Base-by-base conservation (phyloP, 2,797 vertebrate species). In the Phalloptychus januarius region DNA sequence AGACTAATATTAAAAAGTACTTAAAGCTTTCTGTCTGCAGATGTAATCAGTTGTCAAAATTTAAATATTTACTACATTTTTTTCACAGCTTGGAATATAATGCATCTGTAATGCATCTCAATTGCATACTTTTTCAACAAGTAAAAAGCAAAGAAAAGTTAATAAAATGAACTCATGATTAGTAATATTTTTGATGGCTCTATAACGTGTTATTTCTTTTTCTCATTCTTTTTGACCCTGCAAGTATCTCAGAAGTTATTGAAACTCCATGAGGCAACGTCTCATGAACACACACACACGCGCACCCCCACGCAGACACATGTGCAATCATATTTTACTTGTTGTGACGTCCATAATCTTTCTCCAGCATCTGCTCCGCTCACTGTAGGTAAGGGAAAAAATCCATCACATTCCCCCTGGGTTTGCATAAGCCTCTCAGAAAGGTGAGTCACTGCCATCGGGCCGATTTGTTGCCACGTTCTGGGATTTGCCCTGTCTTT, bases 401-500 rank as follows among this genome's bases (percentile, higher is more conserved):
- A 96, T 96, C 95, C 95, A 96, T 96, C 95, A 95, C 94, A 93
- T 94, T 93, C 94, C 95, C 94, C 93, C 90, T 94, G 95, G 95
- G 94, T 95, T 95, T 96, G 94, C 94, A 93, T 95, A 95, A 96
- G 95, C 95, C 93, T 95, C 95, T 95, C 94, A 93, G 88, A 93
- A 92, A 94, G 94, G 94, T 93, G 94, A 95, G 91, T 89, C 94
- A 91, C 91, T 91, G 89, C 88, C 89, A 91, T 90, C 89, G 92
- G 91, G 90, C 92, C 63, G 93, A 94, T 96, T 94, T 93, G 93
- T 93, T 95, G 94, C 94, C 92, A 94, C 89, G 87, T 95, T 92
- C 86, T 90, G 95, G 94, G 94, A 95, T 93, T 94, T 90, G 90
- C 83, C 83, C 92, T 87, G 94, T 95, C 95, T 94, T 93, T 92